Conservation (phyloP, 1,140 invertebrate genomes). For the Caligus rogercresseyi region DNA sequence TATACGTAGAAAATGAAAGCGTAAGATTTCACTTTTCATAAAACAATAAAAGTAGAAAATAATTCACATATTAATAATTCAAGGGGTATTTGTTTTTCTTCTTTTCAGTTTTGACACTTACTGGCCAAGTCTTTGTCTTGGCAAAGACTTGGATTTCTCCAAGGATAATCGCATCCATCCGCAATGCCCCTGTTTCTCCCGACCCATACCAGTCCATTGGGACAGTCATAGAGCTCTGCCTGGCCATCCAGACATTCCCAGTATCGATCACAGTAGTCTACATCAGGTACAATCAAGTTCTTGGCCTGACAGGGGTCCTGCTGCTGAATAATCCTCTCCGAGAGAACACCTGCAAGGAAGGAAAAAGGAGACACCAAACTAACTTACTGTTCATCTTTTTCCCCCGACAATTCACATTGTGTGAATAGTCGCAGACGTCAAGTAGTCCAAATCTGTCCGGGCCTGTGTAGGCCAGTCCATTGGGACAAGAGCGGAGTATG, state of each 20-base stretch:
- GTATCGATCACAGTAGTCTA: conserved; percentile 65
- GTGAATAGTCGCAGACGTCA: conserved; percentile 30
- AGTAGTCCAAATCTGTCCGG: conserved; percentile 26
- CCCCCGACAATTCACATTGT: conserved; percentile 31
- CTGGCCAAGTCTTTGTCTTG: conserved; percentile 52
- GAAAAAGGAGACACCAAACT: conserved; percentile 15
- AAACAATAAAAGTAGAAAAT: no score
- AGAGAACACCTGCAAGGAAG: conserved; percentile 25
- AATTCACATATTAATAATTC: background rate
- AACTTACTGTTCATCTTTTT: conserved; percentile 28
- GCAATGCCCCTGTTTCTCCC: conserved; percentile 66
- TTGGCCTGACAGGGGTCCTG: conserved; percentile 60
- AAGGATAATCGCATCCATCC: conserved; percentile 71
- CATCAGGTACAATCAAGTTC: conserved; percentile 48
- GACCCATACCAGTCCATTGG: conserved; percentile 70
- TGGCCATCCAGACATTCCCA: conserved; percentile 63
- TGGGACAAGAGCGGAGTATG: conserved; percentile 30
- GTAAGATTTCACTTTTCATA: background rate
- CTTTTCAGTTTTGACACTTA: no score
- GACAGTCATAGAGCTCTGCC: conserved; percentile 64
- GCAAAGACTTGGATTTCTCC: conserved; percentile 60
- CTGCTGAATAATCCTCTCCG: conserved; percentile 29
- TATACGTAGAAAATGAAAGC: conserved; percentile 9
- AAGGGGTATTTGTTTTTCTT: no score
- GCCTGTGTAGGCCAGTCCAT: conserved; percentile 31